A percentile compares a stretch with the other conserved stretches of the same genome.
Conservation (phyloP, 2,113 vertebrate species). For the Pycnonotus jocosus region DNA sequence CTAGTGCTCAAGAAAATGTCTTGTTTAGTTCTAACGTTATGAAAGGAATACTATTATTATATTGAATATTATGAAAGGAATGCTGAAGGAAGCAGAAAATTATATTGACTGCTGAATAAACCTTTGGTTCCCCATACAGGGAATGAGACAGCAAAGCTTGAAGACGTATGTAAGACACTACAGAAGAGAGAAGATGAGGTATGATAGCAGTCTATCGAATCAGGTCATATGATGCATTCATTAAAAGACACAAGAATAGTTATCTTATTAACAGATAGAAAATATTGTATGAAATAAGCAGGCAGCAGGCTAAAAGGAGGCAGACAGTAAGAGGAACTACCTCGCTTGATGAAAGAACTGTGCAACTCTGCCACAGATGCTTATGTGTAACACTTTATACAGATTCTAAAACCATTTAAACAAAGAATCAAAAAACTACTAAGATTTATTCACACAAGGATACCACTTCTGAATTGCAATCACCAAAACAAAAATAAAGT, state of each 20-base stretch:
- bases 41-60: background rate
- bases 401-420: background rate
- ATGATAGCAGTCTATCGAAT: fast-evolving
- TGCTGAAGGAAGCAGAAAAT: background rate
- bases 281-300: background rate
- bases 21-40: background rate
- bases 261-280: background rate
- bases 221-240: background rate
- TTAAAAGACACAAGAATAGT: fast-evolving
- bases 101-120: background rate
- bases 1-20: background rate
- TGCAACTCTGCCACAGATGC: background rate
- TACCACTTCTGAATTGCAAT: background rate
- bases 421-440: background rate
- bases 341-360: background rate
- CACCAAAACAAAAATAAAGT: background rate
- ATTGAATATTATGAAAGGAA: background rate
- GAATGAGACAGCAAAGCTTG: background rate
- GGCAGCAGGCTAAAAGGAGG: background rate
- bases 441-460: background rate
- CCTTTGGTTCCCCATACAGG: background rate
- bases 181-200: background rate
- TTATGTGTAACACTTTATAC: fast-evolving
- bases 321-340: background rate
- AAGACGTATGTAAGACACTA: background rate